phyloP scores from a whole-genome alignment of 1,140 invertebrate species.

The Brachystomella parvula region DNA sequence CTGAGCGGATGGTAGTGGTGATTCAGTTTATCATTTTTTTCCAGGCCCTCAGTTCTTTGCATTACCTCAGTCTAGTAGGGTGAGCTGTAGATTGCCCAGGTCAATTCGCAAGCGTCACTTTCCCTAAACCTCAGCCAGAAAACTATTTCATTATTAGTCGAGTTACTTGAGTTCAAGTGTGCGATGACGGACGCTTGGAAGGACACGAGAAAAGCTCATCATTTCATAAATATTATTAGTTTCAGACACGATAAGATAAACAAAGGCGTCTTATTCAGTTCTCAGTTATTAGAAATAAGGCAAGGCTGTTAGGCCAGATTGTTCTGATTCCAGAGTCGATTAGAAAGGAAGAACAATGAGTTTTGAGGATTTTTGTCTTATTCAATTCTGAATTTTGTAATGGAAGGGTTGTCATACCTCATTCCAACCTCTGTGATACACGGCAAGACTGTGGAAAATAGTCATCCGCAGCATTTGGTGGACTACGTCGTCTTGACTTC shows the following conservation, averaged over 20 bases:
- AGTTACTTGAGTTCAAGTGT: no score
- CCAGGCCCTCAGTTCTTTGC: no score
- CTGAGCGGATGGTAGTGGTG: no score
- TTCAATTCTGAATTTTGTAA: neutral
- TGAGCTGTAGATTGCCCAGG: no score
- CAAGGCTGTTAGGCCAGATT: neutral
- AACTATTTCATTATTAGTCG: no score
- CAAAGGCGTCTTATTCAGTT: neutral
- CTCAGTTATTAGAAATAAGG: neutral
- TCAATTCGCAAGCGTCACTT: neutral
- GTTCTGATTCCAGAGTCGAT: neutral
- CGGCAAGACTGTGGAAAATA: neutral
- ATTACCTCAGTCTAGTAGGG: no score
- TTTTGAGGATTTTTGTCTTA: neutral
- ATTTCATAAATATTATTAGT: neutral
- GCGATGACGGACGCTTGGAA: no score
- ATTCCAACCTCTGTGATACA: neutral
- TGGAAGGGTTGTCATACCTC: neutral
- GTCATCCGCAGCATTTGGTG: neutral
- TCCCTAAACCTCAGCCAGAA: no score
- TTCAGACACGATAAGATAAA: neutral
- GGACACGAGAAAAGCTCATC: neutral
- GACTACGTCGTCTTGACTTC: conserved; percentile 54
- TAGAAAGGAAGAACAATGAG: neutral
- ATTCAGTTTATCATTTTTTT: no score